These are phyloP conservation scores for Temnothorax curvispinosus DNA, from an alignment of 1,140 invertebrate genomes.

Conservation along the genomic window DNA sequence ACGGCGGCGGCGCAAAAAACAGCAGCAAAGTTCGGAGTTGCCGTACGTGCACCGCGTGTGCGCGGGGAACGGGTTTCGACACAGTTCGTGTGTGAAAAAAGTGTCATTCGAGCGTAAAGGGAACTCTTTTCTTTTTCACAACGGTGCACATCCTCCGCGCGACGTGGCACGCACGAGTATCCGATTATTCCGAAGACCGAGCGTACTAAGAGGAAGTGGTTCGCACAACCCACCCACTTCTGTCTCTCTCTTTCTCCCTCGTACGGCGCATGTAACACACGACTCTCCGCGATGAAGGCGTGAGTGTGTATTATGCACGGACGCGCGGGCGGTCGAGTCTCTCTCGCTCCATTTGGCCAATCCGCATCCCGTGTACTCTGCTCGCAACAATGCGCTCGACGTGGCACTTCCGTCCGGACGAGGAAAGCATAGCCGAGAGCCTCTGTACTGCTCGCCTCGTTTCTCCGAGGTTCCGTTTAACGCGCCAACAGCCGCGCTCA, in stretches of 20 bases:
- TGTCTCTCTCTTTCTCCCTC: constrained; percentile 50
- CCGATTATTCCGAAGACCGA: constrained; percentile 80
- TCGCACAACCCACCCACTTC: constrained; percentile 71
- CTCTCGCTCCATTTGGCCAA: constrained; percentile 79
- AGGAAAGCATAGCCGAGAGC: constrained; percentile 65
- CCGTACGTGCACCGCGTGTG: background rate
- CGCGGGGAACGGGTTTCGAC: background rate
- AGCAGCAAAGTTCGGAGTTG: background rate
- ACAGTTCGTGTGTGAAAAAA: constrained; percentile 57
- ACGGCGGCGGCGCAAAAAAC: background rate
- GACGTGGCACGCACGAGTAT: constrained; percentile 77
- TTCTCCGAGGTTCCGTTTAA: constrained; percentile 27
- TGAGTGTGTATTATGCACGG: constrained; percentile 48
- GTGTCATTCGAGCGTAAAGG: constrained; percentile 68
- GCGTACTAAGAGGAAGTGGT: constrained; percentile 78
- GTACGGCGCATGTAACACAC: constrained; percentile 9
- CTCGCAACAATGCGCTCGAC: constrained; percentile 77
- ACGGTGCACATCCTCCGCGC: constrained; percentile 67
- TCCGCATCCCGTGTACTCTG: constrained; percentile 70
- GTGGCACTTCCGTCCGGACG: constrained; percentile 77
- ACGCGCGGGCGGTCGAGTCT: constrained; percentile 60
- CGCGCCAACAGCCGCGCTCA: constrained; percentile 7
- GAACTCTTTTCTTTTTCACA: constrained; percentile 53
- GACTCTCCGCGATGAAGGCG: background rate
- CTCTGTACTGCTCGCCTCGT: constrained; percentile 42